Percentiles rank a stretch among this genome's conserved stretches.
Conservation (phyloP, 2,888 invertebrate genomes). For the Lasioglossum leucozonium region DNA sequence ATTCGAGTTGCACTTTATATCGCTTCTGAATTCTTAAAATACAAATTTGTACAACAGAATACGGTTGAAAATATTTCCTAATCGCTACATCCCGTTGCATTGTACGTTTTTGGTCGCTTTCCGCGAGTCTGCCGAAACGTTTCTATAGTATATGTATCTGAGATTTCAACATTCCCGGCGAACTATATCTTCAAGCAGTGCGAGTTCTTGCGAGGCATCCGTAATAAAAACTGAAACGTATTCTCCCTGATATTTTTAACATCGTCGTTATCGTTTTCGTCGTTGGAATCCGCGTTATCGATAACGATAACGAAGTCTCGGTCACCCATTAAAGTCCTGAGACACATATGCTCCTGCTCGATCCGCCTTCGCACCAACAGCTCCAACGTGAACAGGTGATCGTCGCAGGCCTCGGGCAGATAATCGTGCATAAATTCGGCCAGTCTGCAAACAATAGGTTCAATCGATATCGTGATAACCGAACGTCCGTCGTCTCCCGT, state of each 20-base stretch:
- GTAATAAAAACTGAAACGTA: constrained; percentile 89
- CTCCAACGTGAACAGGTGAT: constrained; percentile 92
- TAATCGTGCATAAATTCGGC: constrained; percentile 93
- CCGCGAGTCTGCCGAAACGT: neutral
- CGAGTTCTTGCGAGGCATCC: constrained; percentile 90
- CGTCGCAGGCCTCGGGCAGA: constrained; percentile 90
- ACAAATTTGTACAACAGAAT: constrained; percentile 18
- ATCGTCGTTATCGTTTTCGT: constrained; percentile 78
- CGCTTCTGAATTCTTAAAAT: constrained; percentile 10
- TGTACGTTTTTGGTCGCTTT: neutral
- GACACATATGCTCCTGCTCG: constrained; percentile 86
- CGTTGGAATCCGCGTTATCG: constrained; percentile 64
- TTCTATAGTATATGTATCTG: no score
- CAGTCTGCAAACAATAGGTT: constrained; percentile 83
- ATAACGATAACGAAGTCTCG: constrained; percentile 81
- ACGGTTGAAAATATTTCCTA: constrained; percentile 3
- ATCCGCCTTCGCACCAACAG: constrained; percentile 86
- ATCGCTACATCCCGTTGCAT: neutral
- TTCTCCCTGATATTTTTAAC: constrained; percentile 79
- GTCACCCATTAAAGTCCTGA: constrained; percentile 86
- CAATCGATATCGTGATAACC: neutral
- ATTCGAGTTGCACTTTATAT: constrained; percentile 21
- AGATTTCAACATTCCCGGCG: neutral
- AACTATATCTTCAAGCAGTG: constrained; percentile 92
- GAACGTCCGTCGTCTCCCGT: neutral